Base-by-base conservation (phyloP, 2,888 invertebrate species). In the Archips xylosteana region DNA sequence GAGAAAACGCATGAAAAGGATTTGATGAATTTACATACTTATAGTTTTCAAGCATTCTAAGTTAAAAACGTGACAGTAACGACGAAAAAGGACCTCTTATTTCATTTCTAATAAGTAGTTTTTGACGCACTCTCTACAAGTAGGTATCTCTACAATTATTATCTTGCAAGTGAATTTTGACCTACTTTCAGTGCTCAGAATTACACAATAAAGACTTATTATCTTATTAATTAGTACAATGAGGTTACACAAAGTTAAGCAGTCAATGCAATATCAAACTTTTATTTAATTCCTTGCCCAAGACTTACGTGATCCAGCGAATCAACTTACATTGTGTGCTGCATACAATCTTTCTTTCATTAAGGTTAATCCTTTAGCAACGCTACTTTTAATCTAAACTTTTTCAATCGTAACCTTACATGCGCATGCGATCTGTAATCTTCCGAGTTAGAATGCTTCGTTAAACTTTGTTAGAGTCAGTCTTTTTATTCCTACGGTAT, bases 361-460 rank as follows among this genome's bases (percentile, higher is more conserved):
- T 61, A 15, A 67, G 54, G 66, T 36, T 39, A 63, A 68, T 59
- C 54, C 47, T 68, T 63, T n/a, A 59, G n/a, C 57, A 62, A 51
- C 60, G n/a, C n/a, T 65, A 51, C 65, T 65, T 65, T 65, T 65
- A 65, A 65, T 65, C 65, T 45, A 68, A 73, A 73, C 63, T 69
- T 73, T 51, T 63, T 69, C 73, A 64, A 69, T 73, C 68, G 73
- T 63, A 63, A 73, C 67, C 62, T 67, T 67, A 62, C 57, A 73
- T 69, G 73, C 73, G 68, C 73, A 73, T 73, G 73, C 73, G 49
- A 69, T 69, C 59, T 73, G 63, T 73, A 73, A 73, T 73, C 73
- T 69, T 59, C 15, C 49, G 32, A 39, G 68, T 64, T 68, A 63
- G 63, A 51, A 66, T 54, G 63, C 49, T 73, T 73, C 73, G 68